phyloP scores from a whole-genome alignment of 2,888 invertebrate genomes.

The Anticlea derivata region DNA sequence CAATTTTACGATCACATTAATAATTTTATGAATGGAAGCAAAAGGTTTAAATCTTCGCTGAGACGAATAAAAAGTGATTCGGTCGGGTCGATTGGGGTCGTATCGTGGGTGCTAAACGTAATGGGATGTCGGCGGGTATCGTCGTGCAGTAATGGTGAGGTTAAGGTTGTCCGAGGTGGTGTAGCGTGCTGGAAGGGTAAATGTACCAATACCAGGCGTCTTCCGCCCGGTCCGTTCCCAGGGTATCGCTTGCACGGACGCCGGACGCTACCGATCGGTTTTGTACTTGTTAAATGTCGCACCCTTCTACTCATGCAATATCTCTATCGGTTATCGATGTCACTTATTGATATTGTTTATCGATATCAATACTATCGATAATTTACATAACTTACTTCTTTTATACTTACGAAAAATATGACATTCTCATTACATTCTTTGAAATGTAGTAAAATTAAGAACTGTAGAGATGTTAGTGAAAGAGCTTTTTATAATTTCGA shows the following conservation, averaged over 20 bases:
- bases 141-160: constrained; percentile 46
- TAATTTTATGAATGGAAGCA: constrained; percentile 84
- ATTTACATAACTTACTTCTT: background rate
- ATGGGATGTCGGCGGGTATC: constrained; percentile 48
- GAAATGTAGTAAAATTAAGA: too few species aligned
- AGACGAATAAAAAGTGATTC: constrained; percentile 71
- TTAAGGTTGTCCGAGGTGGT: constrained; percentile 50
- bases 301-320: constrained; percentile 31
- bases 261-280: constrained; percentile 64
- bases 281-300: constrained; percentile 42
- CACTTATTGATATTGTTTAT: constrained; percentile 9
- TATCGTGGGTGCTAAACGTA: constrained; percentile 66
- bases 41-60: constrained; percentile 74
- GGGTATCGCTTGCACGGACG: constrained; percentile 76
- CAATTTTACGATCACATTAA: constrained; percentile 84
- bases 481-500: too few species aligned
- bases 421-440: too few species aligned
- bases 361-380: constrained; percentile 24
- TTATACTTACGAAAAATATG: too few species aligned
- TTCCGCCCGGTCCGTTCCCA: constrained; percentile 77
- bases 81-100: constrained; percentile 67
- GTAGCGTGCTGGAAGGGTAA: constrained; percentile 48
- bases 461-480: too few species aligned
- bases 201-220: constrained; percentile 48
- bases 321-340: constrained; percentile 28